phyloP scores from a whole-genome alignment of 1,140 invertebrate species.

The Ips nitidus region DNA sequence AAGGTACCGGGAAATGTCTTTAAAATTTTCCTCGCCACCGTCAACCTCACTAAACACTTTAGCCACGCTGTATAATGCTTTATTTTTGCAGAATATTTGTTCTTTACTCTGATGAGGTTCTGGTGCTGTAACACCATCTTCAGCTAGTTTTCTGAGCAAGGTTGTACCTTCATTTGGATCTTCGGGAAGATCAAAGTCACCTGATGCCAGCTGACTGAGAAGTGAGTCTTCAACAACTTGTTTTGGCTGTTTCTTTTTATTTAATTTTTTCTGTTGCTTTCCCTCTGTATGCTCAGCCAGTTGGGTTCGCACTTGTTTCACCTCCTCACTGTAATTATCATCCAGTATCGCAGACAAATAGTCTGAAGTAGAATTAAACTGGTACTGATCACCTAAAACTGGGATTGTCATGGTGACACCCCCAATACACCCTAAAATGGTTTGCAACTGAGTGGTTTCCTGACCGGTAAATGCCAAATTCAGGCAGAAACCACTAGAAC shows the following conservation, averaged over 20 bases:
- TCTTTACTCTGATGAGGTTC: background rate
- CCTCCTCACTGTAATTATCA: constrained; percentile 7
- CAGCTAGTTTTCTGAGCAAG: background rate
- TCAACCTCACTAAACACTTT: constrained; percentile 28
- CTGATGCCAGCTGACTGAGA: constrained; percentile 8
- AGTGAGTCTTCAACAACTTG: constrained; percentile 15
- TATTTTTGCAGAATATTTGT: constrained; percentile 41
- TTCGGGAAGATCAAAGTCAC: constrained; percentile 23
- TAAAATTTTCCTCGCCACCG: constrained; percentile 7
- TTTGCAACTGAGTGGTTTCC: constrained; percentile 61
- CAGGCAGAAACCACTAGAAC: constrained; percentile 73
- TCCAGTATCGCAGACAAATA: constrained; percentile 18
- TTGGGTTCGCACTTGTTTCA: constrained; percentile 8
- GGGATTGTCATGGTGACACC: constrained; percentile 56
- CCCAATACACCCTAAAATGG: constrained; percentile 57
- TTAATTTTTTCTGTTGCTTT: constrained; percentile 3
- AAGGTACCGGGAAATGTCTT: constrained; percentile 27
- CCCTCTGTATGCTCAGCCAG: background rate
- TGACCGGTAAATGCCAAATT: constrained; percentile 63
- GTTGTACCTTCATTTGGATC: background rate
- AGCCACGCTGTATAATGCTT: constrained; percentile 37
- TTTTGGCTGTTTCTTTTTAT: constrained; percentile 8
- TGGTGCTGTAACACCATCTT: background rate
- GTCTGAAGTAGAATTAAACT: constrained; percentile 15
- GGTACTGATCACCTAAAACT: constrained; percentile 32